These are phyloP conservation scores for Synergus japonicus DNA, from an alignment of 2,888 invertebrate species.

Conservation along the genomic window DNA sequence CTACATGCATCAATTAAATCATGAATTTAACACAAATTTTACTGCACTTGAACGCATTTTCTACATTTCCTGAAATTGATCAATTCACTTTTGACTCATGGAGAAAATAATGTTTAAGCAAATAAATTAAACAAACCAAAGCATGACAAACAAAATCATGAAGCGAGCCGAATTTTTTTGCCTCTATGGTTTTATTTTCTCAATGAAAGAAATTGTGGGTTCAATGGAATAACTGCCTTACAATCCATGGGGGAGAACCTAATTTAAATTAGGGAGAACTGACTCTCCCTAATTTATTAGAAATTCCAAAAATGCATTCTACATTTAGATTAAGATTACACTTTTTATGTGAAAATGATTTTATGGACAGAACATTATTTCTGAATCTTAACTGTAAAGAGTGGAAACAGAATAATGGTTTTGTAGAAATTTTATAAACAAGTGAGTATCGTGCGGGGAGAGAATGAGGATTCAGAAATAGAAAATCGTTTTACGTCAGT, in stretches of 20 bases:
- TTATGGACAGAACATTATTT: not conserved
- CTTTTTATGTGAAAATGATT: not conserved
- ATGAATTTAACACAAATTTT: too few relatives aligned
- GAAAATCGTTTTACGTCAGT: not conserved
- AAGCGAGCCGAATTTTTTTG: not conserved
- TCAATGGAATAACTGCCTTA: not conserved
- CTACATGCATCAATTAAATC: not conserved
- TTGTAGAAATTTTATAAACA: not conserved
- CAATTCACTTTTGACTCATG: too few relatives aligned
- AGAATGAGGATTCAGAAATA: not conserved
- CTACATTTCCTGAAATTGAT: not conserved
- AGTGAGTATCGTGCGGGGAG: not conserved
- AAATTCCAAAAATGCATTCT: not conserved
- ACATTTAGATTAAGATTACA: not conserved
- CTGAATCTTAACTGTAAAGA: not conserved
- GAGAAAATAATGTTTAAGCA: not conserved
- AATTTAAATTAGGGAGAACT: not conserved
- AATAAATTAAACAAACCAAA: not conserved
- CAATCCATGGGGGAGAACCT: not conserved
- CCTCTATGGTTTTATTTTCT: not conserved
- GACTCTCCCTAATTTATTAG: conserved; percentile 2
- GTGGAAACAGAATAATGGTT: not conserved
- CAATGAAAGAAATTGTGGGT: not conserved
- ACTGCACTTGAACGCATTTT: not conserved
- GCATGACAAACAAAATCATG: not conserved